Base-by-base conservation (phyloP, 2,113 vertebrate species). In the Ahaetulla prasina region DNA sequence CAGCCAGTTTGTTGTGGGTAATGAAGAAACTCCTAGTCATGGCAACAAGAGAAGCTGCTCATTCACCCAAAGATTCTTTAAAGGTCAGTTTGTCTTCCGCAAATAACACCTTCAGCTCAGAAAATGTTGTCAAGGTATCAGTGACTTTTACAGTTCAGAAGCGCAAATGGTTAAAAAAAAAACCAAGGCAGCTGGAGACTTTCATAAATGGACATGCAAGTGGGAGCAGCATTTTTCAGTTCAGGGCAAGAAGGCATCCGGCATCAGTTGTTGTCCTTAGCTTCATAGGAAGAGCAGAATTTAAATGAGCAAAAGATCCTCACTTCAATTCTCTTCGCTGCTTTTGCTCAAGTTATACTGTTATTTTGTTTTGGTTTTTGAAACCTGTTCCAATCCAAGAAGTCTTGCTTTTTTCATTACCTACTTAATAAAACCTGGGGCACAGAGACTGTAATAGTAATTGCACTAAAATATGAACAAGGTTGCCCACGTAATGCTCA, bases 21-120 rank as follows among this genome's bases (percentile, higher is more conserved):
- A 98, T 99, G 95, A 98, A 98, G 93, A 99, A 98, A 92, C 95
- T 99, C 53, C 97, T 98, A 27, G 94, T 98, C 92, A 97, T 98
- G 94, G 98, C 98, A 5, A 99, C 98, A 93, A 98, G 98, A 95
- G 99, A 99, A 96, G 98, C 99, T 14, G 98, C 99, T 0, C 95
- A 98, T 80, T 97, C 98, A 2, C 99, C 99, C 8, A 99, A 99
- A 97, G 96, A 98, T 55, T 98, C 97, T 52, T 92, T 99, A 57
- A 99, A 99, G 98, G 99, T 99, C 93, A 6, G 50, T n/a, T 3
- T 89, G 23, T 86, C 35, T 90, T 63, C 35, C 30, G 50, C 11
- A 52, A 16, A 92, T 30, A 53, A 18, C 43, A 45, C 30, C 20
- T 45, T 87, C 2, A 22, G 30, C 12, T 87, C 23, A 45, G 27